Evolutionary conservation across 2,113 vertebrate species (phyloP).

Genomic region (Pollachius pollachius): DNA sequence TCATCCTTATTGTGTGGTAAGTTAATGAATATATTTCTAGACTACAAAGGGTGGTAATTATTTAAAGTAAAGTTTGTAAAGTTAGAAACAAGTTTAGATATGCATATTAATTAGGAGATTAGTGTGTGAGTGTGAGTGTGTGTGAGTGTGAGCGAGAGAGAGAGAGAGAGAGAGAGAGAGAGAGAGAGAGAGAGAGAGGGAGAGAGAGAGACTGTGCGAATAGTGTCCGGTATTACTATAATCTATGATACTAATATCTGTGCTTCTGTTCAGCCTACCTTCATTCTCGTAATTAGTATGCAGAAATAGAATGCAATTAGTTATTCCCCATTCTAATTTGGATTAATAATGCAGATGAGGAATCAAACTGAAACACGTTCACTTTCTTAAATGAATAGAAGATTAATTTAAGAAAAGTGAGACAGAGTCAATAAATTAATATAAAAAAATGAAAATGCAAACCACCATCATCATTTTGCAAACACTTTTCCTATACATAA

Average conservation of each 20-base stretch:
- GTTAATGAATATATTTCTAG: too few species aligned
- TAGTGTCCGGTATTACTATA: background rate
- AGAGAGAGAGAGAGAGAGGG: too few species aligned
- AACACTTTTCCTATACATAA: too few species aligned
- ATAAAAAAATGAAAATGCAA: background rate
- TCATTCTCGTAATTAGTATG: background rate
- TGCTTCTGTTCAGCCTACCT: background rate
- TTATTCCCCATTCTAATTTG: slow-evolving; percentile 1
- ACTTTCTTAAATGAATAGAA: background rate
- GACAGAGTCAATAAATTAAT: background rate
- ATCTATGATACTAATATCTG: too few species aligned
- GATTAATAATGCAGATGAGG: background rate
- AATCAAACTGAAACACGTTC: background rate
- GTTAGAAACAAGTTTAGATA: background rate
- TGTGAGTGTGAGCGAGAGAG: too few species aligned
- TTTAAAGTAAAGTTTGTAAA: background rate
- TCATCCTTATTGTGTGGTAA: too few species aligned
- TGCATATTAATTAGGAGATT: too few species aligned
- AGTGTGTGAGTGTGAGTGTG: too few species aligned
- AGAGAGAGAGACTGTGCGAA: too few species aligned
- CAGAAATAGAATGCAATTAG: background rate
- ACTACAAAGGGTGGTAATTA: too few species aligned
- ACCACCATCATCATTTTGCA: slow-evolving; percentile 18
- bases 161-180: too few species aligned
- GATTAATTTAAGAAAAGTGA: background rate